A percentile compares a stretch with the other conserved stretches of the same genome.
Evolutionary conservation across 2,888 invertebrate genomes (phyloP).

Genomic region (Parnassius orleans): DNA sequence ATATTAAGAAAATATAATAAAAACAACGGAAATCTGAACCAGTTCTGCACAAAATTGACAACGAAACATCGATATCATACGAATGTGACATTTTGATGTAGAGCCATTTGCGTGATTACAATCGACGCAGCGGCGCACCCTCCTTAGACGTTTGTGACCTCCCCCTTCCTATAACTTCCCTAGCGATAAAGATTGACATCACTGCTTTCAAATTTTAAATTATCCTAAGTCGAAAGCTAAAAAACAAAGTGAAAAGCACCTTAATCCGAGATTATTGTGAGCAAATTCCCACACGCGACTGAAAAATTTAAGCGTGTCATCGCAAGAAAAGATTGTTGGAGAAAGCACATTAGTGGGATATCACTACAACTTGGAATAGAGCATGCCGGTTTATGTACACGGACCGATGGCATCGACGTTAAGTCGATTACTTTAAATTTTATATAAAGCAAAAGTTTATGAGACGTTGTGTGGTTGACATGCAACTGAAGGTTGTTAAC

Average conservation of each 20-base stretch:
- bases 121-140: conserved; percentile 77
- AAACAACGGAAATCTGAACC: conserved; percentile 32
- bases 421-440: conserved; percentile 70
- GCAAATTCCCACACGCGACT: conserved; percentile 37
- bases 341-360: conserved; percentile 77
- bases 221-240: conserved; percentile 60
- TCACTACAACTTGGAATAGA: conserved; percentile 71
- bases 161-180: conserved; percentile 70
- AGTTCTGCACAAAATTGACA: conserved; percentile 60
- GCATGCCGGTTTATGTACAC: conserved; percentile 67
- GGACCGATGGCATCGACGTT: conserved; percentile 54
- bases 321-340: conserved; percentile 76
- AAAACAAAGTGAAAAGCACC: conserved; percentile 49
- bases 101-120: conserved; percentile 80
- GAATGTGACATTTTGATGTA: conserved; percentile 76
- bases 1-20: conserved; percentile 12
- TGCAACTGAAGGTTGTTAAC: conserved; percentile 19
- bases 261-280: conserved; percentile 45
- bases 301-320: conserved; percentile 70
- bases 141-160: conserved; percentile 50
- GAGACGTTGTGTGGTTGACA: conserved; percentile 27
- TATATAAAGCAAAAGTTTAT: conserved; percentile 63
- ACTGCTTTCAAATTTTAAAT: conserved; percentile 67
- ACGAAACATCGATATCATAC: conserved; percentile 64
- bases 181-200: conserved; percentile 80